Percentiles rank a stretch among this genome's conserved stretches.
These are phyloP conservation scores for Sebastolobus alascanus DNA, from an alignment of 2,797 vertebrate species.

Conservation along the genomic window DNA sequence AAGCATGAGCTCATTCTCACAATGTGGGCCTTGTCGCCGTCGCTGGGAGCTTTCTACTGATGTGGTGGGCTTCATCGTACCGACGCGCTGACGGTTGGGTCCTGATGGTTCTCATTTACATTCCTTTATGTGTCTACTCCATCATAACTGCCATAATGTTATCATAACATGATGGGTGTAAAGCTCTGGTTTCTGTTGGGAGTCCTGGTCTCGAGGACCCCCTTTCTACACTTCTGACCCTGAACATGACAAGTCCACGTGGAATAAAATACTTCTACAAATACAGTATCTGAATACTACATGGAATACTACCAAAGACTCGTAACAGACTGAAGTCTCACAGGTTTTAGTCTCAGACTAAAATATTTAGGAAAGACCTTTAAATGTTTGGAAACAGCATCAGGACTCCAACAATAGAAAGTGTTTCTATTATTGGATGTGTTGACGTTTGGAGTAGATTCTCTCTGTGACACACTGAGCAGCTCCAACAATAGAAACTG, in stretches of 20 bases:
- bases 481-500: too few species aligned
- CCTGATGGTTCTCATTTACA: slow-evolving; percentile 10
- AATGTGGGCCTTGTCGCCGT: slow-evolving; percentile 40
- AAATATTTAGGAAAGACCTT: background rate
- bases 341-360: too few species aligned
- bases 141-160: background rate
- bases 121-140: background rate
- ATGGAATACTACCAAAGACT: background rate
- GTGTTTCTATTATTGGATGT: too few species aligned
- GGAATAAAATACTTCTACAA: too few species aligned
- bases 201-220: background rate
- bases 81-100: background rate
- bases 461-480: too few species aligned
- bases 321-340: too few species aligned
- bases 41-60: slow-evolving; percentile 27
- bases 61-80: slow-evolving; percentile 14
- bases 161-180: background rate
- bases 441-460: too few species aligned
- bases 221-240: background rate
- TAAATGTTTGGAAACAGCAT: slow-evolving; percentile 34
- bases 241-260: background rate
- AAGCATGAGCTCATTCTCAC: slow-evolving; percentile 61
- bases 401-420: too few species aligned
- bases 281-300: too few species aligned
- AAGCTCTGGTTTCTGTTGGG: background rate